These are phyloP conservation scores for Temnothorax ravouxi DNA, from an alignment of 2,888 invertebrate genomes.

Conservation along the genomic window DNA sequence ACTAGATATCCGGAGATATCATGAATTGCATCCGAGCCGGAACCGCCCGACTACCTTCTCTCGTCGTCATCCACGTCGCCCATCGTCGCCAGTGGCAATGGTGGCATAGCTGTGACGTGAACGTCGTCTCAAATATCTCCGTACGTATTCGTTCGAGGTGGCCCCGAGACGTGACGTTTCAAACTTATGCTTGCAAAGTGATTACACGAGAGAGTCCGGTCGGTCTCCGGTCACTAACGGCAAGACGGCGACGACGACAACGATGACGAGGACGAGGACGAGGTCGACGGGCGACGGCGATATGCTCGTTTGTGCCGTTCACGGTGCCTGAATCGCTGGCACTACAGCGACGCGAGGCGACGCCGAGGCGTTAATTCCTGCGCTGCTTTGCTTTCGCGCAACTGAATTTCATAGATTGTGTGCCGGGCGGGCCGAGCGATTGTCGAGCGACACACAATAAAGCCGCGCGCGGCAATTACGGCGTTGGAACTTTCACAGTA, in stretches of 20 bases:
- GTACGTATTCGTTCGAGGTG: conserved; percentile 58
- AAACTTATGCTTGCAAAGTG: conserved; percentile 74
- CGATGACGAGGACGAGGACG: conserved; percentile 37
- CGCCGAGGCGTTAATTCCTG: conserved; percentile 66
- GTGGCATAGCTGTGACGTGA: conserved; percentile 45
- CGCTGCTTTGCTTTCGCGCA: conserved; percentile 57
- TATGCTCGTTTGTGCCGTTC: conserved; percentile 65
- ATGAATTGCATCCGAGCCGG: conserved; percentile 46
- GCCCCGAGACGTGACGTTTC: conserved; percentile 60
- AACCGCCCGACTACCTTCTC: background rate
- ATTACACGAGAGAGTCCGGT: conserved; percentile 57
- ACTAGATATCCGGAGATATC: conserved; percentile 51
- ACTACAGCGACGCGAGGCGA: conserved; percentile 50
- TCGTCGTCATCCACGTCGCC: background rate
- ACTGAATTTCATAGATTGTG: conserved; percentile 72
- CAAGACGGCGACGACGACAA: conserved; percentile 11
- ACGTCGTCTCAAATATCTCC: conserved; percentile 62
- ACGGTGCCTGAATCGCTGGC: conserved; percentile 34
- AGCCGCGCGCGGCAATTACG: conserved; percentile 69
- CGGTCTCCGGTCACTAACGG: background rate
- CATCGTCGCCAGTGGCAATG: conserved; percentile 22
- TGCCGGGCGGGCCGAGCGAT: conserved; percentile 47
- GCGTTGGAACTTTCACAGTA: conserved; percentile 63
- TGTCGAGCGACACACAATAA: conserved; percentile 63
- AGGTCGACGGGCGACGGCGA: conserved; percentile 17